Base-by-base conservation (phyloP, 2,797 vertebrate species). In the Siniperca scherzeri region DNA sequence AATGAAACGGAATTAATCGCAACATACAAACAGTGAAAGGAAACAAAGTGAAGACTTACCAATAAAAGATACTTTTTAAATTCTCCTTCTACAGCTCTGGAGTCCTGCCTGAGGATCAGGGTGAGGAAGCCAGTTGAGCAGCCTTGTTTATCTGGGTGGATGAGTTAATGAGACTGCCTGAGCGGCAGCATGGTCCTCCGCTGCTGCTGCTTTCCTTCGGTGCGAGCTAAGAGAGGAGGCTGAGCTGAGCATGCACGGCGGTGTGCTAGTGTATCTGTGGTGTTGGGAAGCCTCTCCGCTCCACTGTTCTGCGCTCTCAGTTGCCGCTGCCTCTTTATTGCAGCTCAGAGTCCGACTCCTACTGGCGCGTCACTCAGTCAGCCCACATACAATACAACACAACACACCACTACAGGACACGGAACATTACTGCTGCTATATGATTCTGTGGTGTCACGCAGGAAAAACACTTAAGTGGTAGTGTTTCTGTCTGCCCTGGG, bases 241-340 rank as follows among this genome's bases (percentile, higher is more conserved):
- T 19, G 79, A 5, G 70, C 72, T 52, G 67, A 30, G 46, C 40
- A 40, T 77, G 55, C 73, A 59, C 78, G 55, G 22, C 44, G 79
- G 65, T 78, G 85, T 66, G 84, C 5, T 44, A 77, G 80, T 21
- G 73, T 2, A n/a, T 44, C 42, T 14, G 56, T 8, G 53, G 10
- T 42, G 70, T 61, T 61, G 77, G 95, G 94, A 94, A 91, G 94
- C 79, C 92, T 90, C 68, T 92, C 91, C 92, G 91, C 90, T 92
- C 90, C 66, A 46, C 94, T 96, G 95, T 90, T 92, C 93, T 94
- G 96, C 94, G 95, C 94, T 94, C 94, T 92, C 87, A 84, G 92
- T 93, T 87, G 92, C 93, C 92, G 95, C 95, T 93, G 96, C 96
- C 97, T 97, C 97, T 97, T 97, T 98, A 98, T 98, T 96, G 95